Base-by-base conservation (phyloP, 2,888 invertebrate genomes). In the Tetragonula carbonaria region DNA sequence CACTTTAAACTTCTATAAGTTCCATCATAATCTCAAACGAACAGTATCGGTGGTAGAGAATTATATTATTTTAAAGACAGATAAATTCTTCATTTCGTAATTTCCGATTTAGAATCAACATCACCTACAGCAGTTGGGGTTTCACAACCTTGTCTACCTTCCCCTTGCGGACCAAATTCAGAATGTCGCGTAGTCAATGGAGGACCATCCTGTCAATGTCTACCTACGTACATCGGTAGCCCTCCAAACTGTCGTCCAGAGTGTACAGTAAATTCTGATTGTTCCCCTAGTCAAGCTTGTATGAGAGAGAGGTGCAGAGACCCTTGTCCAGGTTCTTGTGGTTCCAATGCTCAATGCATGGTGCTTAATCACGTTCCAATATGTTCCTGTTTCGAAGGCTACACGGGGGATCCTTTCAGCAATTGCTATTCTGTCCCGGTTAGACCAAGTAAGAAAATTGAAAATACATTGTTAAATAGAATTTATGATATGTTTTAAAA, bases 241-340 rank as follows among this genome's bases (percentile, higher is more conserved):
- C 95, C 97, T 63, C 97, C 97, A 3, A 95, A 96, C 86, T 97
- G 97, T 93, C 95, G 96, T 55, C 97, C 97, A 8, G 97, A 97
- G 92, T 97, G 97, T 92, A 95, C 95, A 18, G 96, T 97, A 51
- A 97, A 97, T 92, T 95, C 97, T 0, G 98, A 98, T 90, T 98
- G 98, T 93, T 94, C 96, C 13, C 96, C 96, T 91, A 96, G 97
- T 92, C 95, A 96, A 90, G 97, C 98, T 63, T 98, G 98, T 91
- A 96, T 98, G 68, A 96, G 96, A 88, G 96, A 97, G 91, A 97
- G 96, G 93, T 98, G 98, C 93, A 95, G 95, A 87, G 97, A 98
- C 94, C 97, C 97, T n/a, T 98, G 98, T 90, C 97, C 97, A 14
- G 97, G 97, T 18, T 97, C 97, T 11, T 98, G 97, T 91, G 97